phyloP scores from a whole-genome alignment of 2,113 vertebrate genomes.

The Tragelaphus imberbis region DNA sequence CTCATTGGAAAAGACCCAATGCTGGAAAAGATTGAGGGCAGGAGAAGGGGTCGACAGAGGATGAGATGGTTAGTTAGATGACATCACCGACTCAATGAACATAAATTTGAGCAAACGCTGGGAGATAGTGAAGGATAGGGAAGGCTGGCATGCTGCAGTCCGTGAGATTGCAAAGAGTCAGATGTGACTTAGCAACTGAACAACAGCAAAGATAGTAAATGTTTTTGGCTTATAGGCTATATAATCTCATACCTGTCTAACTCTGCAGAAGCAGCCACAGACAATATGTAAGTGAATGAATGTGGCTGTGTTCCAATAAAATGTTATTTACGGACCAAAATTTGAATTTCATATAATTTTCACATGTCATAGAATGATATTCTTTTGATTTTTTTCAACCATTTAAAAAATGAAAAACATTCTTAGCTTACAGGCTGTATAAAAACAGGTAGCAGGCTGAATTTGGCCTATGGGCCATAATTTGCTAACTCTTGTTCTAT shows the following conservation, averaged over 20 bases:
- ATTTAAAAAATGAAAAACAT: background rate
- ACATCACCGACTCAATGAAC: background rate
- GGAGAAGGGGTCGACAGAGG: background rate
- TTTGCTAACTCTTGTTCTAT: background rate
- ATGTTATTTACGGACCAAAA: background rate
- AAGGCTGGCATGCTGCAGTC: background rate
- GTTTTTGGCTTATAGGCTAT: background rate
- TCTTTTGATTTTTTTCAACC: background rate
- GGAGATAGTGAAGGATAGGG: background rate
- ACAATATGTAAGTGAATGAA: background rate
- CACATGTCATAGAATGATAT: background rate
- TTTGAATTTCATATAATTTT: constrained; percentile 34
- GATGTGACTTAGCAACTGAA: background rate
- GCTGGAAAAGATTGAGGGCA: background rate
- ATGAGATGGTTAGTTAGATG: background rate
- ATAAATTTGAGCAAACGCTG: background rate
- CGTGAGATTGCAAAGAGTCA: background rate
- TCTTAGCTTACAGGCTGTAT: background rate
- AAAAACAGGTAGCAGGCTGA: background rate
- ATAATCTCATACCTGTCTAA: background rate
- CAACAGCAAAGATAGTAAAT: background rate
- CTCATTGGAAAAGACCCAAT: background rate
- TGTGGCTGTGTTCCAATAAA: background rate
- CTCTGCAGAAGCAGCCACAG: background rate
- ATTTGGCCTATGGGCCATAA: background rate